Conservation (phyloP, 2,888 invertebrate species). For the Strigamia maritima region DNA sequence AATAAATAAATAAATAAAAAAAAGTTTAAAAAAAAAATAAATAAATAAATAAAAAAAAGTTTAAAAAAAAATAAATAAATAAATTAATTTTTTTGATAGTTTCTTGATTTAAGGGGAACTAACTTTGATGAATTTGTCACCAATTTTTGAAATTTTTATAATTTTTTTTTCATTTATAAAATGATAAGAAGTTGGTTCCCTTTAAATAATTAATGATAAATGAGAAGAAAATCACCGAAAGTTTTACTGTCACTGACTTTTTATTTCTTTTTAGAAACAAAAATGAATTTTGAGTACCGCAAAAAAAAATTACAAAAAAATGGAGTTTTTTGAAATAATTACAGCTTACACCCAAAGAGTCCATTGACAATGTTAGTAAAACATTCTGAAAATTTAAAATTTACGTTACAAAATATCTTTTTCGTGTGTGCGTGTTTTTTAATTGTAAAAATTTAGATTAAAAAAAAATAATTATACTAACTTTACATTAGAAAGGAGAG, state of each 20-base stretch:
- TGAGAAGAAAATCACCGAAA: not conserved
- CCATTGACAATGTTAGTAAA: not conserved
- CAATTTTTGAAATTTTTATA: not conserved
- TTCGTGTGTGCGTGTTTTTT: not conserved
- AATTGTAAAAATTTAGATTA: not conserved
- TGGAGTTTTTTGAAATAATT: not conserved
- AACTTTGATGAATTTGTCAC: not conserved
- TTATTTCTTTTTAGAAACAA: not conserved
- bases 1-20: too few species aligned
- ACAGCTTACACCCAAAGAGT: not conserved
- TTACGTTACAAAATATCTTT: not conserved
- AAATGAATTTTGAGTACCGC: too few species aligned
- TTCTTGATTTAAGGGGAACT: not conserved
- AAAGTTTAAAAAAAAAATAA: too few species aligned
- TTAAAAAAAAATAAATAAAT: not conserved
- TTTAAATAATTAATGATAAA: not conserved
- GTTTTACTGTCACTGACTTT: not conserved
- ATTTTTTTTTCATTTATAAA: not conserved
- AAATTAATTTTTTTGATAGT: too few species aligned
- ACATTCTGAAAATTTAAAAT: not conserved
- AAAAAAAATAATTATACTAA: not conserved
- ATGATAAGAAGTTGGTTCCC: not conserved
- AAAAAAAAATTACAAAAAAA: too few species aligned
- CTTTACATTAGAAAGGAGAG: not conserved
- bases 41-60: too few species aligned